These are phyloP conservation scores for Alaudala cheleensis DNA, from an alignment of 2,113 vertebrate species.

Conservation along the genomic window DNA sequence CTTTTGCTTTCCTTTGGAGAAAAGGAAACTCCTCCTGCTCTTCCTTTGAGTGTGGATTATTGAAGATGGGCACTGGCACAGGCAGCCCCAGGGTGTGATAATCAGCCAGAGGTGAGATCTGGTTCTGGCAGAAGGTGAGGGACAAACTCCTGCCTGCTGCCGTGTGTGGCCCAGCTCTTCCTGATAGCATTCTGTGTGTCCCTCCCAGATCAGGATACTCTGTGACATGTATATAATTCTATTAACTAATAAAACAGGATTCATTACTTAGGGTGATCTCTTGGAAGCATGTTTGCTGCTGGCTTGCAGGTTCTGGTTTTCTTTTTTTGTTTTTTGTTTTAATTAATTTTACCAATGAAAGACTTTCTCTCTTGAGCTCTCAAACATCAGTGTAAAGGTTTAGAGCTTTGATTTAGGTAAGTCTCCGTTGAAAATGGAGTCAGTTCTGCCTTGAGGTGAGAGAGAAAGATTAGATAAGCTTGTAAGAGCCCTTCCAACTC, in stretches of 20 bases:
- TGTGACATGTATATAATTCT: background rate
- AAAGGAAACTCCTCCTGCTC: background rate
- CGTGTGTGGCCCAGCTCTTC: background rate
- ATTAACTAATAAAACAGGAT: background rate
- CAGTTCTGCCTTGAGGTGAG: background rate
- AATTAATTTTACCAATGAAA: background rate
- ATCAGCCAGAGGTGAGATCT: background rate
- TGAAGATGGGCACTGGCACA: background rate
- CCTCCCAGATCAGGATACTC: background rate
- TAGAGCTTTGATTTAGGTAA: background rate
- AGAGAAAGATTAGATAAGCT: background rate
- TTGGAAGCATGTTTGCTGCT: background rate
- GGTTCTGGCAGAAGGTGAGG: background rate
- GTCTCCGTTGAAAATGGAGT: background rate
- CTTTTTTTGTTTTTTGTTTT: background rate
- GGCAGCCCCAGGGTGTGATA: background rate
- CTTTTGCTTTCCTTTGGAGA: background rate
- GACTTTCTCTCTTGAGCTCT: background rate
- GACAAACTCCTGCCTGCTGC: background rate
- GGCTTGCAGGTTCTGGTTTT: background rate
- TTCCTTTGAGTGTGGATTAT: rapidly evolving
- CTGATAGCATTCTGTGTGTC: background rate
- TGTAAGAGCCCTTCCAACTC: background rate
- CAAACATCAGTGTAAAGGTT: background rate
- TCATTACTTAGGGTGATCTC: background rate